phyloP scores from a whole-genome alignment of 2,888 invertebrate species.

The Keiferia lycopersicella region DNA sequence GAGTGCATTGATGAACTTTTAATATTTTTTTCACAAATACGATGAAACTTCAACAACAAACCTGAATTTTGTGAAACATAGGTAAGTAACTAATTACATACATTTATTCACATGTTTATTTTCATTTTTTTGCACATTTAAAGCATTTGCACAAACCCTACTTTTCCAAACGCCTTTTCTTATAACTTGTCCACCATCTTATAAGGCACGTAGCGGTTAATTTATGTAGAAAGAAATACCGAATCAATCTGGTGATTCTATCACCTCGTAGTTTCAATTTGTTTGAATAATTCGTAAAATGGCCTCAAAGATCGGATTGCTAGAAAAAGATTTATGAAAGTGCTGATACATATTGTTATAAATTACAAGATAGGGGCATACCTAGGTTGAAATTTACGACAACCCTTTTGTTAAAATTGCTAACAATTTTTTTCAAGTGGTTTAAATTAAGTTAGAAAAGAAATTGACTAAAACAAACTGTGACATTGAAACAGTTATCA shows the following conservation, averaged over 20 bases:
- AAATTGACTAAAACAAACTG: too few relatives aligned
- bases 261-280: neutral
- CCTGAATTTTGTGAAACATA: too few relatives aligned
- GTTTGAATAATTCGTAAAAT: conserved; percentile 3
- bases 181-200: neutral
- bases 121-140: too few relatives aligned
- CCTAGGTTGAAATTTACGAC: neutral
- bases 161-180: neutral
- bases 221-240: conserved; percentile 11
- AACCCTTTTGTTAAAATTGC: neutral
- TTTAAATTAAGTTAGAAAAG: too few relatives aligned
- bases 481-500: too few relatives aligned
- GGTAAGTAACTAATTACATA: too few relatives aligned
- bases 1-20: too few relatives aligned
- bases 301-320: neutral
- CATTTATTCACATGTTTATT: too few relatives aligned
- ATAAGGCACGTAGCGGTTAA: neutral
- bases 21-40: too few relatives aligned
- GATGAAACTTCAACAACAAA: too few relatives aligned
- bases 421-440: too few relatives aligned
- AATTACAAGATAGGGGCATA: neutral
- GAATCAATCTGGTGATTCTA: conserved; percentile 2
- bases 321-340: neutral
- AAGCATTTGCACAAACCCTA: too few relatives aligned
- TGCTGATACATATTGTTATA: neutral